Base-by-base conservation (phyloP, 2,113 vertebrate species). In the Hiodon tergisus region DNA sequence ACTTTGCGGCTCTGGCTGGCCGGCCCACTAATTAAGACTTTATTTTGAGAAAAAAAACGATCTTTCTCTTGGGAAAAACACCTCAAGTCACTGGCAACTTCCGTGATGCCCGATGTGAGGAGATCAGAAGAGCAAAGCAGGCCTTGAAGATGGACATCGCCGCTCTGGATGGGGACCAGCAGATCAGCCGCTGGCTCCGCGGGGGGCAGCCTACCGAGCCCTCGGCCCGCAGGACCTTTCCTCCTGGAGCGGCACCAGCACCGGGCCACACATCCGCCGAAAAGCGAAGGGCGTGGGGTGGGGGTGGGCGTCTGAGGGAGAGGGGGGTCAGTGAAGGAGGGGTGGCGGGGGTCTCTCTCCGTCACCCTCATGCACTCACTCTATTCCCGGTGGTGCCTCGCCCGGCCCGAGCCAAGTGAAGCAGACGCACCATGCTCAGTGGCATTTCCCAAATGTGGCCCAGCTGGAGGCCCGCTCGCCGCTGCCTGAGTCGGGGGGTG, bases 401-500 rank as follows among this genome's bases (percentile, higher is more conserved):
- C 62, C 78, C 65, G 16, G 88, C 87, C 82, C 80, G 81, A 83
- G 89, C 82, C 79, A 88, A 94, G 85, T 92, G 90, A 94, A 94
- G 94, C 93, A 92, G 89, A 78, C 77, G 71, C 76, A 69, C 90
- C 89, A 93, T 94, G 94, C 94, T 94, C 93, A 95, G 87, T 94
- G 93, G 93, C 93, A 95, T 95, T 95, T 95, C 90, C 90, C 89
- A 92, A 93, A 94, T 87, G 89, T 87, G 87, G 85, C 93, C 90
- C 94, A 92, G 94, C 94, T 94, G 94, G 94, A 91, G 90, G 90
- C 87, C 89, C 78, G 73, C 86, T 86, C 90, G 90, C 92, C 91
- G 90, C 88, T 93, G 91, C 90, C 93, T 89, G 92, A 90, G 86
- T 84, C 87, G 89, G 79, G 73, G 83, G 80, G 84, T 68, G 55